These are phyloP conservation scores for Ochropleura plecta DNA, from an alignment of 2,888 invertebrate species.

Conservation along the genomic window DNA sequence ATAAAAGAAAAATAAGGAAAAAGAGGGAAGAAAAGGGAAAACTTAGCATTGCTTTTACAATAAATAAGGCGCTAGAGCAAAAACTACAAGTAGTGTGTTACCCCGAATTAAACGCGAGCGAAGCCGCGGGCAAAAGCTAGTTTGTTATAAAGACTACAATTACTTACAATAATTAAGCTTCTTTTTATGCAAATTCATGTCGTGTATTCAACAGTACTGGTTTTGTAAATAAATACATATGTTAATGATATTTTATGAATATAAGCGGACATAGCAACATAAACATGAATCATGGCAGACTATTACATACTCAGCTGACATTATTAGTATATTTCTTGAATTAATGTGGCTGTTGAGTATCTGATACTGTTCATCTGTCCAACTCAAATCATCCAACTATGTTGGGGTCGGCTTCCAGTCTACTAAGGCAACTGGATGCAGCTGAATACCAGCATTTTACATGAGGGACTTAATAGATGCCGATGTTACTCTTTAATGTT, in stretches of 20 bases:
- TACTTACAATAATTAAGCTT: background rate
- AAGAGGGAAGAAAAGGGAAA: too few relatives aligned
- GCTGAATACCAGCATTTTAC: too few relatives aligned
- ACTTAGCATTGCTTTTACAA: too few relatives aligned
- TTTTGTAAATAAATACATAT: constrained; percentile 4
- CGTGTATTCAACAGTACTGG: background rate
- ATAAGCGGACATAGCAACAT: constrained; percentile 7
- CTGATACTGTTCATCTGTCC: background rate
- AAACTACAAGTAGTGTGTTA: too few relatives aligned
- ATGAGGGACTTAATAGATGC: too few relatives aligned
- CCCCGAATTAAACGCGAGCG: too few relatives aligned
- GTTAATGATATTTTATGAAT: constrained; percentile 6
- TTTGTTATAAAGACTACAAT: constrained; percentile 1
- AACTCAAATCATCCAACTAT: too few relatives aligned
- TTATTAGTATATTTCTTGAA: constrained; percentile 1
- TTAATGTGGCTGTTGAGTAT: background rate
- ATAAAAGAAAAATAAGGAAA: too few relatives aligned
- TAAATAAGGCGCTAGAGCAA: too few relatives aligned
- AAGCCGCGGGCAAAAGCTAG: too few relatives aligned
- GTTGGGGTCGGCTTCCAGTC: too few relatives aligned
- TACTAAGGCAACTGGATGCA: too few relatives aligned
- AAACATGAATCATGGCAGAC: constrained; percentile 2
- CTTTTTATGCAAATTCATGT: constrained; percentile 9
- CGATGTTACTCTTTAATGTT: background rate
- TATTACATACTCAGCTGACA: background rate